phyloP scores from a whole-genome alignment of 1,140 invertebrate genomes.

The Cardiocondyla obscurior region DNA sequence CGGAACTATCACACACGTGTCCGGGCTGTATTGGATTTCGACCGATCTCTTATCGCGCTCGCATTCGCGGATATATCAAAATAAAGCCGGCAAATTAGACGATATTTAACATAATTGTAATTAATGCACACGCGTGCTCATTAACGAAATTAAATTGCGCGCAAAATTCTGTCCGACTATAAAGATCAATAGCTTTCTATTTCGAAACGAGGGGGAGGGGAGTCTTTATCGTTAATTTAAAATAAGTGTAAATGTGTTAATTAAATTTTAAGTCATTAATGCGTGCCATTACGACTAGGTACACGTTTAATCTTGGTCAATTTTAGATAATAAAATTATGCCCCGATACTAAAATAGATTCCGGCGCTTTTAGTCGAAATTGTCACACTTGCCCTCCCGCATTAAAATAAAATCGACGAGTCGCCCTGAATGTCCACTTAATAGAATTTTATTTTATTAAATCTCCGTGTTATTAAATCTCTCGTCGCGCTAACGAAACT shows the following conservation, averaged over 20 bases:
- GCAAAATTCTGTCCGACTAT: neutral
- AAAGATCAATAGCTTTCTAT: neutral
- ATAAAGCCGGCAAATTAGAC: neutral
- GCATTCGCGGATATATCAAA: neutral
- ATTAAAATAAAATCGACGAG: neutral
- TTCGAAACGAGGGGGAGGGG: neutral
- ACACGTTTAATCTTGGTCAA: constrained; percentile 24
- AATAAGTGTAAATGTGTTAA: constrained; percentile 2
- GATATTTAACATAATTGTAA: neutral
- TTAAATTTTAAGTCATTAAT: constrained; percentile 3
- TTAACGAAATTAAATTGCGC: neutral
- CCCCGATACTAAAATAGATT: constrained; percentile 14
- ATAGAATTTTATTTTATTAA: constrained; percentile 29
- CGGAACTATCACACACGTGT: neutral
- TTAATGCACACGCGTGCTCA: neutral
- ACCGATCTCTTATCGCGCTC: neutral
- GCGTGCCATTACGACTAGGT: neutral
- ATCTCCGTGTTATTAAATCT: constrained; percentile 1
- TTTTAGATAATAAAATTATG: constrained; percentile 26
- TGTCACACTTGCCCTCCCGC: constrained; percentile 11
- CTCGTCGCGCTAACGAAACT: neutral
- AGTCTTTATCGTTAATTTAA: neutral
- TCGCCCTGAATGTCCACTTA: neutral
- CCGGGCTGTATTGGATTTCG: neutral
- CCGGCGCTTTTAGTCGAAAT: constrained; percentile 28